A percentile compares a stretch with the other conserved stretches of the same genome.
phyloP scores from a whole-genome alignment of 2,113 vertebrate genomes.

The Oreotrochilus melanogaster region DNA sequence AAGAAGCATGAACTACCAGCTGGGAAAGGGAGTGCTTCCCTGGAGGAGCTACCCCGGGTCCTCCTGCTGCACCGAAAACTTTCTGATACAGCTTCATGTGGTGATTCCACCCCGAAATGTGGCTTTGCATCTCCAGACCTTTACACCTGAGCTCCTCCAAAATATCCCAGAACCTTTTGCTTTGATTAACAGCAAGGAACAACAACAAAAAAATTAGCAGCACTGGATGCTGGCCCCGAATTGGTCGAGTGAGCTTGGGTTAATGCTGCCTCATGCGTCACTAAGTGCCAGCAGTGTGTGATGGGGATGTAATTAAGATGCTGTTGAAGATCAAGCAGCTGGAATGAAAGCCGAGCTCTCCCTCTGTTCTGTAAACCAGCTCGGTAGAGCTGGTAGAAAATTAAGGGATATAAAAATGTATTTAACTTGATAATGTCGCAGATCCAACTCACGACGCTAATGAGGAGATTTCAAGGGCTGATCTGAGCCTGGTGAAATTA shows the following conservation, averaged over 20 bases:
- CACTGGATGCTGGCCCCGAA: accelerated
- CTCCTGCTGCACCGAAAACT: accelerated
- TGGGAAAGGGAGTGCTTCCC: no score
- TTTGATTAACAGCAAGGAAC: background rate
- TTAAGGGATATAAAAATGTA: constrained; percentile 34
- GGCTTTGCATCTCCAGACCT: background rate
- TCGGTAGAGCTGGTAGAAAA: background rate
- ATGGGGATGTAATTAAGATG: constrained; percentile 40
- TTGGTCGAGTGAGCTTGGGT: background rate
- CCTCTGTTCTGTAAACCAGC: constrained; percentile 8
- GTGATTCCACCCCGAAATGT: background rate
- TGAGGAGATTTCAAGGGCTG: constrained; percentile 51
- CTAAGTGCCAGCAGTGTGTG: background rate
- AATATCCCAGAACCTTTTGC: background rate
- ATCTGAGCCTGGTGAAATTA: constrained; percentile 22
- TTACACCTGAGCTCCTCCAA: background rate
- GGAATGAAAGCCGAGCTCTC: constrained; percentile 35
- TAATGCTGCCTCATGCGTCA: background rate
- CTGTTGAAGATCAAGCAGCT: constrained; percentile 49
- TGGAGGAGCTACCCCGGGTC: no score
- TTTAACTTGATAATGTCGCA: constrained; percentile 9
- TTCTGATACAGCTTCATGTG: background rate
- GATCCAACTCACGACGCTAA: background rate
- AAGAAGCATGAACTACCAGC: background rate
- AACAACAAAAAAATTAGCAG: background rate